These are phyloP conservation scores for Pristionchus maxplancki DNA, from an alignment of 2,888 invertebrate species.

Conservation along the genomic window DNA sequence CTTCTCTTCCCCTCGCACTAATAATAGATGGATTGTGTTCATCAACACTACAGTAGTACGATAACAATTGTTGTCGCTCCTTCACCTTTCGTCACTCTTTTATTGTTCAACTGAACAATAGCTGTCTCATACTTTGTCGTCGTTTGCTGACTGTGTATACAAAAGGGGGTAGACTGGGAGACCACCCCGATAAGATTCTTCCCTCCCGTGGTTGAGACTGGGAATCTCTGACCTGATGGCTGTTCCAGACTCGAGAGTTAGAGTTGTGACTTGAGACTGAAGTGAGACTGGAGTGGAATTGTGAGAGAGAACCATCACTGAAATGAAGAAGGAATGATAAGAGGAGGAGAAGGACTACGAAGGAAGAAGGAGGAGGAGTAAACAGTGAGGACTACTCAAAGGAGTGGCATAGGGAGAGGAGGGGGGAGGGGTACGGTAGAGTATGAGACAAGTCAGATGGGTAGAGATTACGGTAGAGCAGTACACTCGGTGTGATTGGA, in stretches of 20 bases:
- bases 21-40: background rate
- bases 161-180: background rate
- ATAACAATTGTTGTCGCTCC: background rate
- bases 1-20: background rate
- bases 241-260: conserved; percentile 66
- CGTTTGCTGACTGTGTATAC: background rate
- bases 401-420: background rate
- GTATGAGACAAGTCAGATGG: background rate
- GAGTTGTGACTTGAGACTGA: conserved; percentile 36
- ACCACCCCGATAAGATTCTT: background rate
- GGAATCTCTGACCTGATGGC: conserved; percentile 60
- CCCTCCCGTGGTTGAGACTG: background rate
- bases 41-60: conserved; percentile 50
- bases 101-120: background rate
- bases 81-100: background rate
- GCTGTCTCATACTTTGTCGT: background rate
- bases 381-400: conserved; percentile 27
- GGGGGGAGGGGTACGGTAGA: background rate
- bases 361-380: conserved; percentile 21
- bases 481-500: background rate
- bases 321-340: conserved; percentile 19
- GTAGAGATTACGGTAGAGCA: background rate
- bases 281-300: background rate
- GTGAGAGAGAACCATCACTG: conserved; percentile 33
- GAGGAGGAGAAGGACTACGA: background rate